These are phyloP conservation scores for Neuroscelio doddi DNA, from an alignment of 2,888 invertebrate genomes.

Conservation along the genomic window DNA sequence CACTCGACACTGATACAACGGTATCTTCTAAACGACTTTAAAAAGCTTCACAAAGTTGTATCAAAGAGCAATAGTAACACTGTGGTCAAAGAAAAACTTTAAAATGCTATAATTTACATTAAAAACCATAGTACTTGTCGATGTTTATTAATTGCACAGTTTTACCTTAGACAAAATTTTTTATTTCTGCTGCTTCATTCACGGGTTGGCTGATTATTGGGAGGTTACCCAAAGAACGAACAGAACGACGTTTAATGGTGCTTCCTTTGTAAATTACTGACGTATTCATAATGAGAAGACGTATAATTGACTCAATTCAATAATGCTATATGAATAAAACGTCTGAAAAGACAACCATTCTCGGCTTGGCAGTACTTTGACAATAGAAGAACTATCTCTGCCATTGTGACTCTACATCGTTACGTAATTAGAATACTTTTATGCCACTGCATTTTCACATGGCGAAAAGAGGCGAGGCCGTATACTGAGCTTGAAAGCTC, in stretches of 20 bases:
- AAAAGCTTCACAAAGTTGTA: constrained; percentile 14
- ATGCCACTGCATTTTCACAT: constrained; percentile 18
- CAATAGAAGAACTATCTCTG: constrained; percentile 17
- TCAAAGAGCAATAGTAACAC: constrained; percentile 13
- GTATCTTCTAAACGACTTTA: constrained; percentile 24
- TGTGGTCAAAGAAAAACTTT: not conserved
- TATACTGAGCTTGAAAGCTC: too few species aligned
- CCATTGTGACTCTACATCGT: constrained; percentile 23
- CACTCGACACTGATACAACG: constrained; percentile 32
- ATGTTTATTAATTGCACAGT: too few species aligned
- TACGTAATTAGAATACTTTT: constrained; percentile 28
- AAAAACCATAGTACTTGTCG: too few species aligned
- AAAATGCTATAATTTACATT: not conserved
- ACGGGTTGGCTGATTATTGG: not conserved
- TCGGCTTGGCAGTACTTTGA: constrained; percentile 10
- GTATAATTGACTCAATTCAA: constrained; percentile 16
- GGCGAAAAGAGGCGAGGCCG: constrained; percentile 4
- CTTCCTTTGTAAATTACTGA: constrained; percentile 22
- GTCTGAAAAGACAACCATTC: constrained; percentile 22
- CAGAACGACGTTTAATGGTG: constrained; percentile 13
- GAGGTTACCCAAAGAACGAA: constrained; percentile 4
- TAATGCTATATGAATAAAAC: constrained; percentile 22
- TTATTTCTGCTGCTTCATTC: not conserved
- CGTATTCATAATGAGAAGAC: constrained; percentile 22
- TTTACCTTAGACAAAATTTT: constrained; percentile 1